Evolutionary conservation across 1,140 invertebrate species (phyloP).

Genomic region (Portunus trituberculatus): DNA sequence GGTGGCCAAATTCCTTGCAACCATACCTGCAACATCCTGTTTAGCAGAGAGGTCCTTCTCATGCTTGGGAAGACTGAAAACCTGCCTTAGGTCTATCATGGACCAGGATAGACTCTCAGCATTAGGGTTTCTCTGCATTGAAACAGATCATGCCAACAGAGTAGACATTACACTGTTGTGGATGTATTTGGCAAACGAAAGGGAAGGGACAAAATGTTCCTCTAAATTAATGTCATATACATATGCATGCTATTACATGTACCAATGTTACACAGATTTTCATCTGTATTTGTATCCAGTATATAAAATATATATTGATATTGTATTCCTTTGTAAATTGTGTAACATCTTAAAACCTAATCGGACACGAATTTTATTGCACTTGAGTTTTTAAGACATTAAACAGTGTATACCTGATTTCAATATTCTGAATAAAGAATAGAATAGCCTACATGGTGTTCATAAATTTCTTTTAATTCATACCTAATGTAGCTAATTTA

Average conservation of each 20-base stretch:
- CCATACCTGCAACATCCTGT: slow-evolving; percentile 48
- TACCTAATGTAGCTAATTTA: no score
- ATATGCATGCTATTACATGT: background rate
- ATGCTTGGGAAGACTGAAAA: slow-evolving; percentile 34
- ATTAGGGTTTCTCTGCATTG: slow-evolving; percentile 16
- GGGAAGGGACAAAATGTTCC: slow-evolving; percentile 28
- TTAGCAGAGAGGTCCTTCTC: slow-evolving; percentile 36
- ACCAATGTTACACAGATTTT: slow-evolving; percentile 27
- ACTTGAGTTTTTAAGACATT: no score
- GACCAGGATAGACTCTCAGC: slow-evolving; percentile 32
- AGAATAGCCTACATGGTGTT: no score
- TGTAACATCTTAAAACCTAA: no score
- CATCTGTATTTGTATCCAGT: slow-evolving; percentile 7
- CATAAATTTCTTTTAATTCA: no score
- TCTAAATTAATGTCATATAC: background rate
- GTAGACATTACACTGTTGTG: background rate
- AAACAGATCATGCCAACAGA: background rate
- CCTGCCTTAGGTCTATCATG: slow-evolving; percentile 31
- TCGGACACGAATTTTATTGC: no score
- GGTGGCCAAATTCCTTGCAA: background rate
- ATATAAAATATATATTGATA: no score
- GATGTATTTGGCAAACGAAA: background rate
- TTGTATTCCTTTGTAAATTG: no score
- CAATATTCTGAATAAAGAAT: no score
- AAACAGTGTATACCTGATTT: no score